Evolutionary conservation across 1,140 invertebrate species (phyloP).

Genomic region (Atta colombica): DNA sequence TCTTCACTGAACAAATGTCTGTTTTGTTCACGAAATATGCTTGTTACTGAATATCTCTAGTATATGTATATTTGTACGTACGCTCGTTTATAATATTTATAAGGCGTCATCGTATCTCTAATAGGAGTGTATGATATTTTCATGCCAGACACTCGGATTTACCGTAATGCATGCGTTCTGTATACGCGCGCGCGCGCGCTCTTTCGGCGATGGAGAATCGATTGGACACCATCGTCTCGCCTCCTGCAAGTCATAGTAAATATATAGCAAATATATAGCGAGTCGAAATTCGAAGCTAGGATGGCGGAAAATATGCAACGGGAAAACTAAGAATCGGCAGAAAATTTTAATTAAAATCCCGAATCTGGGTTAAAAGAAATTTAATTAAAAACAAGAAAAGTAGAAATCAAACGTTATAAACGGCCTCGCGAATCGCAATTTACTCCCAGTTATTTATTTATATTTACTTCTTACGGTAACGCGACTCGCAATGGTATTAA

Average conservation of each 20-base stretch:
- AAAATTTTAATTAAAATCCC: slow-evolving; percentile 64
- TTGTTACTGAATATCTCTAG: slow-evolving; percentile 23
- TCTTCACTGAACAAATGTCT: neutral
- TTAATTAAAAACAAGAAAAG: slow-evolving; percentile 64
- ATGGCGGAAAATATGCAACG: slow-evolving; percentile 47
- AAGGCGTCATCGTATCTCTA: slow-evolving; percentile 58
- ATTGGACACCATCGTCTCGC: slow-evolving; percentile 61
- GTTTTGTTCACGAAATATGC: neutral
- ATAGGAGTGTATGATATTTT: slow-evolving; percentile 52
- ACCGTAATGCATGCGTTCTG: slow-evolving; percentile 9
- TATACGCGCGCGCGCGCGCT: slow-evolving; percentile 42
- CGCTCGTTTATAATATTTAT: slow-evolving; percentile 54
- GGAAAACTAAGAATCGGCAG: slow-evolving; percentile 60
- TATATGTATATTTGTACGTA: neutral
- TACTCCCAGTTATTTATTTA: slow-evolving; percentile 63
- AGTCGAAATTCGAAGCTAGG: slow-evolving; percentile 38
- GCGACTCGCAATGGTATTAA: slow-evolving; percentile 53
- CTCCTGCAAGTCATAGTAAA: slow-evolving; percentile 66
- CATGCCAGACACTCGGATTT: slow-evolving; percentile 45
- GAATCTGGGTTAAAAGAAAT: slow-evolving; percentile 60
- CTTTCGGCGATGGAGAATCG: slow-evolving; percentile 68
- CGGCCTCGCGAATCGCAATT: slow-evolving; percentile 56
- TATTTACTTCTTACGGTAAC: slow-evolving; percentile 56
- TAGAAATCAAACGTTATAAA: slow-evolving; percentile 60
- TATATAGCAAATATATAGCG: slow-evolving; percentile 44